Percentiles rank a stretch among this genome's conserved stretches.
Evolutionary conservation across 2,113 vertebrate genomes (phyloP).

Genomic region (Pipra filicauda): DNA sequence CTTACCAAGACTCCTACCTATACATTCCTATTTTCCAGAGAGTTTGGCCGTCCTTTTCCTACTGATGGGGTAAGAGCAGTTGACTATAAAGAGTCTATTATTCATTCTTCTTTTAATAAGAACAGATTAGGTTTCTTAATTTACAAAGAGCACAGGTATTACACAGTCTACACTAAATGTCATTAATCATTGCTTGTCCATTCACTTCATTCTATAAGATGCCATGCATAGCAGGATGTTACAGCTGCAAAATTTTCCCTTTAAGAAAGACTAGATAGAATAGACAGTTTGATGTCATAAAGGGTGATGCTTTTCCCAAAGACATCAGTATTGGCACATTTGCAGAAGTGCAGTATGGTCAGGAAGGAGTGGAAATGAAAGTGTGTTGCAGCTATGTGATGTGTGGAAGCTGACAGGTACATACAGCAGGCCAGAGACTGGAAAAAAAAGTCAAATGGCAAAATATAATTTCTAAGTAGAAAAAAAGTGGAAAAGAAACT

Average conservation of each 20-base stretch:
- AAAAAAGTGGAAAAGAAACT: neutral
- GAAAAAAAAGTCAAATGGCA: neutral
- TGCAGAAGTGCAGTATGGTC: neutral
- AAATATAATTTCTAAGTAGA: neutral
- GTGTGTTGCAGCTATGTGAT: rapidly evolving
- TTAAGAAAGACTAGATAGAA: neutral
- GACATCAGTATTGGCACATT: neutral
- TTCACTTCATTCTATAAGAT: neutral
- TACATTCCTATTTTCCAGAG: neutral
- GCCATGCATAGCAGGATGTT: neutral
- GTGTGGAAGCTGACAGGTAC: neutral
- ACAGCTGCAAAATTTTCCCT: neutral
- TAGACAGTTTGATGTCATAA: neutral
- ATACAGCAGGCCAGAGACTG: neutral
- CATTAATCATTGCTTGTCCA: neutral
- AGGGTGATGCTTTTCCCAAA: neutral
- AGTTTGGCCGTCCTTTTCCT: neutral
- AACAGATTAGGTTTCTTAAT: neutral
- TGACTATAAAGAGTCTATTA: neutral
- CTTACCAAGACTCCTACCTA: neutral
- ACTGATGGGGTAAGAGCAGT: neutral
- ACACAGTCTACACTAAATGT: neutral
- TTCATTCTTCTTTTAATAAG: neutral
- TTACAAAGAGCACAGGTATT: neutral
- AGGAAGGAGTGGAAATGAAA: neutral